Evolutionary conservation across 2,888 invertebrate genomes (phyloP).

Genomic region (Galerucella calmariensis): DNA sequence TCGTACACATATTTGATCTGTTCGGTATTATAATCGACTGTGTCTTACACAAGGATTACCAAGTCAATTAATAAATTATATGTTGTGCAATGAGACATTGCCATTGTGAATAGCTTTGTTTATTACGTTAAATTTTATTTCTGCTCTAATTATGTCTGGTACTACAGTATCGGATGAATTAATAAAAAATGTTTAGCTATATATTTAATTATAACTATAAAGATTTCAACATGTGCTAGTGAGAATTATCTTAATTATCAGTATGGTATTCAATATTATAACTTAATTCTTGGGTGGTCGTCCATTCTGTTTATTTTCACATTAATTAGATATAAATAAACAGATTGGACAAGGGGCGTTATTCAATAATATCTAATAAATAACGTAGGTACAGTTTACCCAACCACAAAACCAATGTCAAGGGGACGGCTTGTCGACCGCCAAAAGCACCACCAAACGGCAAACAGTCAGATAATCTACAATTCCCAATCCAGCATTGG

Average conservation of each 20-base stretch:
- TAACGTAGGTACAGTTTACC: background rate
- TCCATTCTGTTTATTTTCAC: background rate
- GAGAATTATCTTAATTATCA: background rate
- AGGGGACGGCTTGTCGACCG: too few relatives aligned
- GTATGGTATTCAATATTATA: background rate
- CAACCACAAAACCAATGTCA: too few relatives aligned
- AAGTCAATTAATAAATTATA: too few relatives aligned
- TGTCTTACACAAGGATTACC: too few relatives aligned
- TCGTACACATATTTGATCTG: too few relatives aligned
- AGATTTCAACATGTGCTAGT: background rate
- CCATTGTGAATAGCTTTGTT: background rate
- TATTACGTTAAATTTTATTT: background rate
- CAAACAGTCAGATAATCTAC: too few relatives aligned
- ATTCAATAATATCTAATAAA: background rate
- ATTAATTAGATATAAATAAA: background rate
- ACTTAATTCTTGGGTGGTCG: background rate
- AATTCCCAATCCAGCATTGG: too few relatives aligned
- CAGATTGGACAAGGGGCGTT: background rate
- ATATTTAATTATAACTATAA: background rate
- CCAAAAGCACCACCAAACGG: too few relatives aligned
- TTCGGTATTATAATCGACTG: too few relatives aligned
- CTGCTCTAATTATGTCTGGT: constrained; percentile 1
- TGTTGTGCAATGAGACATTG: background rate
- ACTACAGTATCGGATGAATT: background rate
- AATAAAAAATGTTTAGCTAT: background rate